A percentile compares a stretch with the other conserved stretches of the same genome.
phyloP scores from a whole-genome alignment of 2,797 vertebrate species.

The Apodemus agrarius region DNA sequence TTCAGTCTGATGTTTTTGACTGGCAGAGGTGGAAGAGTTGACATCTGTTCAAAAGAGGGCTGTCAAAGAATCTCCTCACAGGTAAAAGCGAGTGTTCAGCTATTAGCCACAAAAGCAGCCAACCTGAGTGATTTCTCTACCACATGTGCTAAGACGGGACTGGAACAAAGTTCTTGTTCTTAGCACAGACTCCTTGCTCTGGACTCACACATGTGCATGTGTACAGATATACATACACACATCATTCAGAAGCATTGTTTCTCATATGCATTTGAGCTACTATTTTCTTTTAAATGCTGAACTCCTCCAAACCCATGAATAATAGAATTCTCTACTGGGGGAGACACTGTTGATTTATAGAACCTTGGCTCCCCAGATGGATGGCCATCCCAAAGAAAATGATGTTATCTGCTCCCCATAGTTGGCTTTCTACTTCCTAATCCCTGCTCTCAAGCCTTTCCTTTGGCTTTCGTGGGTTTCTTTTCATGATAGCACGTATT shows the following conservation, averaged over 20 bases:
- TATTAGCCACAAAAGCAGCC: neutral
- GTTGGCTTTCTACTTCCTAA: constrained; percentile 3
- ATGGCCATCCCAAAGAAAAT: constrained; percentile 58
- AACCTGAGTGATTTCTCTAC: neutral
- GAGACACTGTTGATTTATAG: constrained; percentile 60
- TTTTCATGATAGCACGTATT: constrained; percentile 43
- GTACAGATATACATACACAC: neutral
- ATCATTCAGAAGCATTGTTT: constrained; percentile 51
- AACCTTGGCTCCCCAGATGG: constrained; percentile 48
- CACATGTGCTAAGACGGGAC: neutral
- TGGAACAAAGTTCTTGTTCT: neutral
- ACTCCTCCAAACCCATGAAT: constrained; percentile 75
- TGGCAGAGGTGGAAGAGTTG: neutral
- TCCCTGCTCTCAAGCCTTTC: constrained; percentile 7
- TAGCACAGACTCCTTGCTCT: neutral
- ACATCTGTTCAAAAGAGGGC: constrained; percentile 14
- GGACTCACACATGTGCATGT: too few relatives aligned
- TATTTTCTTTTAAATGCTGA: constrained; percentile 39
- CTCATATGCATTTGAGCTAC: constrained; percentile 32
- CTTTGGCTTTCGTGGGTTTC: neutral
- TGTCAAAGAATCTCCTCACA: constrained; percentile 49
- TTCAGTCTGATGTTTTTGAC: constrained; percentile 50
- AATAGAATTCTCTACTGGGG: constrained; percentile 71
- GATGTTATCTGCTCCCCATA: neutral
- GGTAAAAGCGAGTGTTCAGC: neutral